Evolutionary conservation across 2,888 invertebrate species (phyloP), one percentile per base, ranked within the genome.

Genomic region (Acanthosepion lycidas): DNA sequence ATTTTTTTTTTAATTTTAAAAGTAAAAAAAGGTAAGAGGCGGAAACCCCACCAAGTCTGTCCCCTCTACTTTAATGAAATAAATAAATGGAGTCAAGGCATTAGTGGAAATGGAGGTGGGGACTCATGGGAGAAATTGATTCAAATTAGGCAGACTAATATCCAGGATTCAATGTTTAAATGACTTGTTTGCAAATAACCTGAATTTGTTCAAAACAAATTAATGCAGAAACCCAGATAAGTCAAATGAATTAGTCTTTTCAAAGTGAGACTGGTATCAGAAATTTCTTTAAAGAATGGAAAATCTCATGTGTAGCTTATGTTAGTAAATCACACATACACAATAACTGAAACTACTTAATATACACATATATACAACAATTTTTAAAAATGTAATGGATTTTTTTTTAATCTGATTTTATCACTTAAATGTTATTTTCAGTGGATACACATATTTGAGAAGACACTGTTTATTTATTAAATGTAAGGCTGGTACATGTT

Each of bases 1-100:
- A 78, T 78, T n/a, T 78, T 78, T 78, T 78, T 78, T 78, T 78
- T 78, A n/a, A n/a, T 78, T 78, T 78, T 78, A 78, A 78, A n/a
- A n/a, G 15, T 3, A 78, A 78, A n/a, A 78, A 78, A 78, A 78
- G 3, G 12, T 9, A 33, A 78, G 78, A 78, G n/a, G 5, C 15
- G 1, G 15, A n/a, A 33, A 78, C n/a, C 23, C 23, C 59, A 59
- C 59, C 20, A 59, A 59, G 20, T 59, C 59, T 23, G n/a, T 1
- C 78, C n/a, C 33, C 42, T n/a, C 78, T 78, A n/a, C n/a, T 28
- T 78, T 78, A 78, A 78, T 78, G 78, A 78, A 78, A 78, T 78
- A 78, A 78, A 78, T 78, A 78, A 78, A 78, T 78, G 78, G 23
- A 33, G n/a, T n/a, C 78, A n/a, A 78, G 12, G n/a, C 78, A 78